Evolutionary conservation across 2,113 vertebrate genomes (phyloP), one percentile per base, ranked within the genome.

Genomic region (Corydoras maculifer): DNA sequence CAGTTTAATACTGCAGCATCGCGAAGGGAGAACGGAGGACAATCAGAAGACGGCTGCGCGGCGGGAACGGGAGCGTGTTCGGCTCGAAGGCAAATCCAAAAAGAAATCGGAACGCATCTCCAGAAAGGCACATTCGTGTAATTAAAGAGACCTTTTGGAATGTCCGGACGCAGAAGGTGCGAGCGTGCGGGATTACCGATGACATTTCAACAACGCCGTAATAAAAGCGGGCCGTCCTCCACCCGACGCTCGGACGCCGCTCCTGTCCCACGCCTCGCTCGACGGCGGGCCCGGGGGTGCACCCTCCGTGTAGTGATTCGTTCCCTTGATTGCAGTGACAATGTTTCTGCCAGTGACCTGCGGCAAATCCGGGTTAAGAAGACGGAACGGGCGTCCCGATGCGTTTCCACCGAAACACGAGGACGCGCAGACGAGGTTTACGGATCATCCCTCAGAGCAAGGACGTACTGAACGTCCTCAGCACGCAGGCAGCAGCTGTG

Each of bases 91-190:
- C n/a, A 60, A 70, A 74, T 15, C 30, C 8, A 67, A 53, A 50
- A 67, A 61, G 48, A 55, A 68, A 50, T 14, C 31, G 11, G 18
- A 50, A 64, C 68, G 67, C 54, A 64, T 80, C 58, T 75, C 4
- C 15, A 63, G 18, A 66, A 80, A 80, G 78, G 78, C 78, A 80
- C 75, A 43, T 63, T 75, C 50, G 65, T 74, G 72, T 68, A 68
- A 62, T 74, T 68, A 72, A 25, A 61, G 58, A 67, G 72, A 67
- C 25, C 50, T 55, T 68, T 62, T 15, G 25, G 62, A 62, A 74
- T 32, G 31, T 61, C 57, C 49, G 59, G 31, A 62, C 7, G 43
- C 10, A 61, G 66, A 29, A 13, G 43, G 60, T 7, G 68, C 66
- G 63, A 72, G 72, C 18, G 29, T 25, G 35, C 60, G 18, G 30